Conservation (phyloP, 2,888 invertebrate species). For the Calliphora vomitoria region DNA sequence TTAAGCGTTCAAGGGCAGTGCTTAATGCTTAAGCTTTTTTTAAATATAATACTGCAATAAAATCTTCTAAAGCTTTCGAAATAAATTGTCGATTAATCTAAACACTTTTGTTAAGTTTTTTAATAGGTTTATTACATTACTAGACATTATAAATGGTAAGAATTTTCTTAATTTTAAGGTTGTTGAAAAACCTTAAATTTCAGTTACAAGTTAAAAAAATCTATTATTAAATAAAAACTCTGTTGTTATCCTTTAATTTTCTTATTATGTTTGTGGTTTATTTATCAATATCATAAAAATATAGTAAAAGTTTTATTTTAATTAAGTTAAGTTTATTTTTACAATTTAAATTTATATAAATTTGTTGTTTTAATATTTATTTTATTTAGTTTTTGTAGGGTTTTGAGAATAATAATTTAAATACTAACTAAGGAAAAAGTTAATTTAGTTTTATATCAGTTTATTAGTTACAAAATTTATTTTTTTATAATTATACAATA, state of each 20-base stretch:
- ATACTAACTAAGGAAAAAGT: constrained; percentile 8
- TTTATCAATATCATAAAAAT: constrained; percentile 57
- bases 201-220: too few species aligned
- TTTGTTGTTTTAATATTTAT: constrained; percentile 4
- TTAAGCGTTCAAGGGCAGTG: constrained; percentile 21
- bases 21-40: constrained; percentile 74
- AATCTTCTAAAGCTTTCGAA: neutral
- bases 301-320: constrained; percentile 44
- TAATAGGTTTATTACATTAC: too few species aligned
- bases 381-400: neutral
- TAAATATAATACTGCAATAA: neutral
- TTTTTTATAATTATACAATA: too few species aligned
- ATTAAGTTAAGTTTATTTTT: constrained; percentile 3
- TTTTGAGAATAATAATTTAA: neutral
- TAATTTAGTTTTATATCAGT: neutral
- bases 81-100: neutral
- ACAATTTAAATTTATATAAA: constrained; percentile 17
- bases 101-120: too few species aligned
- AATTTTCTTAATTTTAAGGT: too few species aligned
- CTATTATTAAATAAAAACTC: neutral
- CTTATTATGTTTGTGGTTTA: constrained; percentile 18
- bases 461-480: too few species aligned
- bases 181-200: too few species aligned
- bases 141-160: too few species aligned
- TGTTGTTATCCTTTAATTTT: constrained; percentile 1